Evolutionary conservation across 1,140 invertebrate genomes (phyloP).

Genomic region (Chironomus tepperi): DNA sequence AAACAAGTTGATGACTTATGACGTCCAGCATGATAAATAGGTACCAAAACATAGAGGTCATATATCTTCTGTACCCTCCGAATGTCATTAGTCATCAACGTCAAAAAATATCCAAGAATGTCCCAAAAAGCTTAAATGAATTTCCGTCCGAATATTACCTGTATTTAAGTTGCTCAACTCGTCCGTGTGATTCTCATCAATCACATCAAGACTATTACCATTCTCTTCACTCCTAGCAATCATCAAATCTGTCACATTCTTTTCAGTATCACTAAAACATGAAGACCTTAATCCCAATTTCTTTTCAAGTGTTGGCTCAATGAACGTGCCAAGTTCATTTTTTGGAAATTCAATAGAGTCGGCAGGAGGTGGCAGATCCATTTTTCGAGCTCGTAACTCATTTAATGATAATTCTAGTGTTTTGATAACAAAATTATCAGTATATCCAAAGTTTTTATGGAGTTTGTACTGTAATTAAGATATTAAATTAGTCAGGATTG

Average conservation of each 20-base stretch:
- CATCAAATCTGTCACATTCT: constrained; percentile 44
- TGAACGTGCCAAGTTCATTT: constrained; percentile 69
- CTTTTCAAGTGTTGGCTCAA: constrained; percentile 54
- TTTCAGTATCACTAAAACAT: constrained; percentile 58
- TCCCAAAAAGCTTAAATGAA: background rate
- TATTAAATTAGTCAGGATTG: too few species aligned
- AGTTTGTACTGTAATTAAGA: constrained; percentile 54
- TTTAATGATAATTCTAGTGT: constrained; percentile 70
- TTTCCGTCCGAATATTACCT: background rate
- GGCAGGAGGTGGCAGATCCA: constrained; percentile 68
- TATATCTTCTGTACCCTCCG: too few species aligned
- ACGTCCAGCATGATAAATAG: too few species aligned
- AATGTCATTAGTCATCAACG: too few species aligned
- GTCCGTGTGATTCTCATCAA: background rate
- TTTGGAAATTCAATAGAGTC: constrained; percentile 65
- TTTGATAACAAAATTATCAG: constrained; percentile 79
- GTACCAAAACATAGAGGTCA: too few species aligned
- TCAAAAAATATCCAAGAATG: too few species aligned
- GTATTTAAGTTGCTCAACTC: background rate
- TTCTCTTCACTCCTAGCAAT: constrained; percentile 37
- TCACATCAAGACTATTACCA: constrained; percentile 29
- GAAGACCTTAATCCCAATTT: constrained; percentile 56
- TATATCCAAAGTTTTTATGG: constrained; percentile 82
- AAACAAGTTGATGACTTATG: too few species aligned
- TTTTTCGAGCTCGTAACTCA: constrained; percentile 66